These are phyloP conservation scores for Psilopogon haemacephalus DNA, from an alignment of 2,113 vertebrate species.

Conservation along the genomic window DNA sequence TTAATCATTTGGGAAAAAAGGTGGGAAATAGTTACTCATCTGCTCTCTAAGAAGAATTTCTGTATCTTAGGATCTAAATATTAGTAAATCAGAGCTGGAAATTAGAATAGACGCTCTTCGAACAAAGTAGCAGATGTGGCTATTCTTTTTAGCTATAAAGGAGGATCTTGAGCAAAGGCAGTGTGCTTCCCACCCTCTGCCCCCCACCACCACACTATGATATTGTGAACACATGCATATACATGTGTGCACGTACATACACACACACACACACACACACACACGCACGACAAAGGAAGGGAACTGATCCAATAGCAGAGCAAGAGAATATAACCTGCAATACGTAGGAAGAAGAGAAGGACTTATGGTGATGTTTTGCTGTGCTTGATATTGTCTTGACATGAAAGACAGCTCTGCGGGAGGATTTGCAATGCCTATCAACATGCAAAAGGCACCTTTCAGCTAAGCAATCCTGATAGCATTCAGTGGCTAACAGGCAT, in stretches of 20 bases:
- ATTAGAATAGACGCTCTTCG: slow-evolving; percentile 21
- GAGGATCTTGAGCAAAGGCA: background rate
- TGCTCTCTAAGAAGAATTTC: background rate
- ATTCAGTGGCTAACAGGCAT: slow-evolving; percentile 60
- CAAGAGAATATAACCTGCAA: slow-evolving; percentile 45
- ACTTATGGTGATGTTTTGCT: slow-evolving; percentile 65
- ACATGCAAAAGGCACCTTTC: slow-evolving; percentile 57
- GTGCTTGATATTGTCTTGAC: slow-evolving; percentile 40
- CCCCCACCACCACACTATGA: background rate
- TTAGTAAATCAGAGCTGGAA: slow-evolving; percentile 41
- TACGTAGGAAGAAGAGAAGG: slow-evolving; percentile 11
- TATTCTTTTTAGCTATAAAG: slow-evolving; percentile 6
- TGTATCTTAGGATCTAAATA: slow-evolving; percentile 25
- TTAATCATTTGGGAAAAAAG: slow-evolving; percentile 15
- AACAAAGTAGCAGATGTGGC: slow-evolving; percentile 53
- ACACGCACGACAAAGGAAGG: background rate
- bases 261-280: background rate
- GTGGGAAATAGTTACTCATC: slow-evolving; percentile 26
- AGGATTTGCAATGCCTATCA: slow-evolving; percentile 62
- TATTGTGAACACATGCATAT: background rate
- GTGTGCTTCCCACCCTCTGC: background rate
- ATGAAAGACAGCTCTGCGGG: slow-evolving; percentile 58
- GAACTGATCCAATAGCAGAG: background rate
- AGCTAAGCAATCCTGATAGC: slow-evolving; percentile 30
- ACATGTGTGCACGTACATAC: background rate